Evolutionary conservation across 2,888 invertebrate genomes (phyloP).

Genomic region (Drosophila paramelanica): DNA sequence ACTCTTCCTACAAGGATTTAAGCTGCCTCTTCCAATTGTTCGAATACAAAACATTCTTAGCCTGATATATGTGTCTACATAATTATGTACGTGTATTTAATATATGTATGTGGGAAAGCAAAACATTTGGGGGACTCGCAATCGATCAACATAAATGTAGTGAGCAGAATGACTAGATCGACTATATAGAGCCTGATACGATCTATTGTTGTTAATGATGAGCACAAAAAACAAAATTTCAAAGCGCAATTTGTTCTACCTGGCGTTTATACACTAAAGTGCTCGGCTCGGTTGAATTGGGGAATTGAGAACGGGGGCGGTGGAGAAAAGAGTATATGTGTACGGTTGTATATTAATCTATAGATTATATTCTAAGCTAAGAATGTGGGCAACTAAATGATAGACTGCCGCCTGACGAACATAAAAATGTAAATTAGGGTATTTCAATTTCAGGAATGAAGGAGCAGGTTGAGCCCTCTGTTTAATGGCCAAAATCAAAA

Average conservation of each 20-base stretch:
- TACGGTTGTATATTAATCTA: conserved; percentile 46
- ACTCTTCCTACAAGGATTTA: conserved; percentile 39
- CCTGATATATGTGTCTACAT: conserved; percentile 52
- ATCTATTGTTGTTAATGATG: conserved; percentile 25
- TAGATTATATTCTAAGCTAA: conserved; percentile 65
- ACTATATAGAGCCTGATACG: conserved; percentile 29
- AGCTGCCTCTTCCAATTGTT: conserved; percentile 40
- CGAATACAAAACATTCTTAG: conserved; percentile 59
- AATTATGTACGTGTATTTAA: conserved; percentile 19
- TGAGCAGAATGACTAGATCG: conserved; percentile 48
- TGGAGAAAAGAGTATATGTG: conserved; percentile 17
- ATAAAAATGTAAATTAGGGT: conserved; percentile 28
- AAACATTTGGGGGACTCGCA: conserved; percentile 11
- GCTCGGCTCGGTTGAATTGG: conserved; percentile 20
- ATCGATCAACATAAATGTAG: conserved; percentile 21
- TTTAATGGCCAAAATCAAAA: conserved; percentile 52
- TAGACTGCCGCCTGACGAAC: conserved; percentile 50
- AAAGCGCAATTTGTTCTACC: conserved; percentile 48
- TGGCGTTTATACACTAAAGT: conserved; percentile 24
- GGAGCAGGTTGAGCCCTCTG: conserved; percentile 50
- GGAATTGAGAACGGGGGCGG: neutral
- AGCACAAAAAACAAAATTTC: conserved; percentile 11
- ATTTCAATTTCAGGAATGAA: conserved; percentile 53
- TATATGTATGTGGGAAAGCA: conserved; percentile 20
- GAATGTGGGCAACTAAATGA: conserved; percentile 54